These are phyloP conservation scores for Gnathonemus longibarbis DNA, from an alignment of 2,113 vertebrate species.

Conservation along the genomic window DNA sequence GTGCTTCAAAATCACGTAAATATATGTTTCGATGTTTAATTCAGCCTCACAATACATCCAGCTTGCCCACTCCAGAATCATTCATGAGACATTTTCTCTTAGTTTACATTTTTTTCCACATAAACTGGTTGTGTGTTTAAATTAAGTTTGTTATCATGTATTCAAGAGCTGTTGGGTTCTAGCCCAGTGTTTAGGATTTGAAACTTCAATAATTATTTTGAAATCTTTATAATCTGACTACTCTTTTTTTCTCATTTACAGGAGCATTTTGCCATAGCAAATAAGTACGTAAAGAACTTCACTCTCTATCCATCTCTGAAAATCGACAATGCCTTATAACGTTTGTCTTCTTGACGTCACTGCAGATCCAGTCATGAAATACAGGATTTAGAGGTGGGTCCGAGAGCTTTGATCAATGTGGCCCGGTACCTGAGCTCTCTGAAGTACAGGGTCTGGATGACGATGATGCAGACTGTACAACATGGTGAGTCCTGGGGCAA, in stretches of 20 bases:
- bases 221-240: background rate
- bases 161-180: background rate
- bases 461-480: slow-evolving; percentile 25
- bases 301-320: background rate
- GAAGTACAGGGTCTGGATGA: slow-evolving; percentile 30
- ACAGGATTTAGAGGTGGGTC: slow-evolving; percentile 31
- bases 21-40: background rate
- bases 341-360: too few species aligned
- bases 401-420: slow-evolving; percentile 33
- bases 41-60: background rate
- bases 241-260: background rate
- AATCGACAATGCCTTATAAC: too few species aligned
- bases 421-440: slow-evolving; percentile 46
- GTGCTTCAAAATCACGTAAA: background rate
- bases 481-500: slow-evolving; percentile 25
- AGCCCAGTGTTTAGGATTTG: background rate
- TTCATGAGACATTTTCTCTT: background rate
- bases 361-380: slow-evolving; percentile 26
- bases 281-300: background rate
- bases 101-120: background rate
- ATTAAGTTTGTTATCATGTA: background rate
- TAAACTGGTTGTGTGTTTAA: background rate
- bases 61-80: background rate
- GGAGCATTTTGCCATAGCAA: background rate
- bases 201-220: background rate